A percentile compares a stretch with the other conserved stretches of the same genome.
phyloP scores from a whole-genome alignment of 2,113 vertebrate species.

The Varanus komodoensis region DNA sequence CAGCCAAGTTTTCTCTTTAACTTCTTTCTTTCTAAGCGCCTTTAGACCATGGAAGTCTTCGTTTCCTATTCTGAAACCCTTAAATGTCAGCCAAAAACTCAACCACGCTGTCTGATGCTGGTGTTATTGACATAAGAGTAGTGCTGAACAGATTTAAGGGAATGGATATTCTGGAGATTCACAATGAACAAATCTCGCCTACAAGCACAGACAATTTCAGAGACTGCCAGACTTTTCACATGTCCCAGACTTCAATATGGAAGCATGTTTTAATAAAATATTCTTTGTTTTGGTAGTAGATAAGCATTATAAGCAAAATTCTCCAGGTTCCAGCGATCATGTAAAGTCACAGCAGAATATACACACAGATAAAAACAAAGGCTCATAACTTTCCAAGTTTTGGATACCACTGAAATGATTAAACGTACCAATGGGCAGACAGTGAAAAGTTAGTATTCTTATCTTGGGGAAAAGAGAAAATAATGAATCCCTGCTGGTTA shows the following conservation, averaged over 20 bases:
- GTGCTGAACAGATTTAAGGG: not conserved
- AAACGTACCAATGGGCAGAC: not conserved
- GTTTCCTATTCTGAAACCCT: not conserved
- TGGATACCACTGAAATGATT: not conserved
- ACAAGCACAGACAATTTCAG: not conserved
- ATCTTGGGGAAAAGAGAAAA: not conserved
- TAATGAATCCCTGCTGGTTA: not conserved
- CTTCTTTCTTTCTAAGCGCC: not conserved
- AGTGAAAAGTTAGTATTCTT: not conserved
- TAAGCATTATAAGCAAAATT: not conserved
- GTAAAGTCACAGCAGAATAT: not conserved
- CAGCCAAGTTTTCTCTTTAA: not conserved
- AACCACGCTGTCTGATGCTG: not conserved
- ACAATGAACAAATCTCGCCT: not conserved
- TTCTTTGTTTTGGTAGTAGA: not conserved
- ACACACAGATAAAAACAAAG: not conserved
- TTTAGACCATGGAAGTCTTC: not conserved
- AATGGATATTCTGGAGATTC: not conserved
- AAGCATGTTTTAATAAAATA: not conserved
- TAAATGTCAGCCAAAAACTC: not conserved
- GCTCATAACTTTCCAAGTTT: not conserved
- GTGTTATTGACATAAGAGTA: not conserved
- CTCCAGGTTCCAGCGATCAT: not conserved
- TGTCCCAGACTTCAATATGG: not conserved
- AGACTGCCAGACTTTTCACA: not conserved